These are phyloP conservation scores for Amazona ochrocephala DNA, from an alignment of 2,797 vertebrate genomes.

Conservation along the genomic window DNA sequence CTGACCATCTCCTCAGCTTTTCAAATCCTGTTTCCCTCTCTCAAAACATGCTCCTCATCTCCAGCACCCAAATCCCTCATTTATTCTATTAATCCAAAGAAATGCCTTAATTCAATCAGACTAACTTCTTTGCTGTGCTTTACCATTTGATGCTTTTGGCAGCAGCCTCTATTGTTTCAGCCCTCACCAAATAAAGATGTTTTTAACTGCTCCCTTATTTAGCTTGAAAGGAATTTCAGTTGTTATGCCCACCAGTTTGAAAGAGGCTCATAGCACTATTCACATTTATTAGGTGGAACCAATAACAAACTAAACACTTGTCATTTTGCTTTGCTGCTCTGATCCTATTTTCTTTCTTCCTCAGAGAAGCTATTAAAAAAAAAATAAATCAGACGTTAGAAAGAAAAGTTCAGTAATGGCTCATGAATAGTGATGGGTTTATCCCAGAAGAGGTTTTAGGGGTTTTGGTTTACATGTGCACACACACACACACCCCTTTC, in stretches of 20 bases:
- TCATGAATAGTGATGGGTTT: not conserved
- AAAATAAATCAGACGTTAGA: not conserved
- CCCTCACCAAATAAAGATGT: conserved; percentile 19
- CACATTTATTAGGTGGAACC: conserved; percentile 53
- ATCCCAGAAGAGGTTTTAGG: not conserved
- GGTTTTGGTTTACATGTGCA: not conserved
- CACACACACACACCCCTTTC: not conserved
- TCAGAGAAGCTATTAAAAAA: conserved; percentile 33
- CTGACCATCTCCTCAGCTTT: not conserved
- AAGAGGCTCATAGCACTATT: conserved; percentile 30
- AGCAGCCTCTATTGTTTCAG: not conserved
- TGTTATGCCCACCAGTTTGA: conserved; percentile 36
- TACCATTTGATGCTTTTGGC: not conserved
- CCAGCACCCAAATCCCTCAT: not conserved
- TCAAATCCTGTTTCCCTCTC: not conserved
- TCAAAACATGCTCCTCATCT: not conserved
- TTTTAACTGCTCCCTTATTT: conserved; percentile 44
- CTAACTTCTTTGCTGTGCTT: not conserved
- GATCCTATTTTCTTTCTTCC: not conserved
- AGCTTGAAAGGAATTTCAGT: conserved; percentile 13
- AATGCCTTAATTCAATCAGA: not conserved
- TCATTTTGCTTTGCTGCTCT: conserved; percentile 15
- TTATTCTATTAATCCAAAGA: not conserved
- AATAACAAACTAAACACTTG: conserved; percentile 33
- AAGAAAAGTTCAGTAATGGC: not conserved